Percentiles rank a stretch among this genome's conserved stretches.
Evolutionary conservation across 1,140 invertebrate species (phyloP).

Genomic region (Trachelipus rathkii): DNA sequence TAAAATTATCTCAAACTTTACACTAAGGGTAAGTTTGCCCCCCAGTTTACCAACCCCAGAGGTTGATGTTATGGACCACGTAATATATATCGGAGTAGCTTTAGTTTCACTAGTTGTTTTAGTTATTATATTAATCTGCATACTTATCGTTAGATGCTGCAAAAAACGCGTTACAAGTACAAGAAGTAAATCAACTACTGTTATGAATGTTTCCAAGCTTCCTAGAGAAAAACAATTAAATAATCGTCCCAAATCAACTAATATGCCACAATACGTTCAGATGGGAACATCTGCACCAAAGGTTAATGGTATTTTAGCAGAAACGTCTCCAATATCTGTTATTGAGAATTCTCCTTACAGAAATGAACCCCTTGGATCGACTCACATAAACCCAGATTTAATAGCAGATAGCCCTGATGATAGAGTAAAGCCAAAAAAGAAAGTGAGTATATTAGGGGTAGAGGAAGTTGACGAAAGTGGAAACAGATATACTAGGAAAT

Average conservation of each 20-base stretch:
- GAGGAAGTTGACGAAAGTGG: conserved; percentile 43
- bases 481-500: conserved; percentile 32
- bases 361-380: conserved; percentile 30
- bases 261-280: conserved; percentile 44
- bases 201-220: conserved; percentile 3
- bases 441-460: conserved; percentile 41
- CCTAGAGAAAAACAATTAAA: conserved; percentile 17
- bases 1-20: conserved; percentile 85
- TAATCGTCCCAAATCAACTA: conserved; percentile 25
- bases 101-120: conserved; percentile 37
- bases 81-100: conserved; percentile 40
- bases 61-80: conserved; percentile 34
- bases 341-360: conserved; percentile 41
- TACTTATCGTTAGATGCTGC: conserved; percentile 39
- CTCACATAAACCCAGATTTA: conserved; percentile 40
- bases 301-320: conserved; percentile 36
- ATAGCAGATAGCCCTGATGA: conserved; percentile 41
- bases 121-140: conserved; percentile 37
- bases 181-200: conserved; percentile 17
- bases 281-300: conserved; percentile 44
- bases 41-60: conserved; percentile 27
- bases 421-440: conserved; percentile 35
- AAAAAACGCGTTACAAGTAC: not conserved
- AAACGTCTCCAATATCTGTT: conserved; percentile 41
- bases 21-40: conserved; percentile 69